Evolutionary conservation across 2,113 vertebrate species (phyloP).

Genomic region (Thamnophis sirtalis): DNA sequence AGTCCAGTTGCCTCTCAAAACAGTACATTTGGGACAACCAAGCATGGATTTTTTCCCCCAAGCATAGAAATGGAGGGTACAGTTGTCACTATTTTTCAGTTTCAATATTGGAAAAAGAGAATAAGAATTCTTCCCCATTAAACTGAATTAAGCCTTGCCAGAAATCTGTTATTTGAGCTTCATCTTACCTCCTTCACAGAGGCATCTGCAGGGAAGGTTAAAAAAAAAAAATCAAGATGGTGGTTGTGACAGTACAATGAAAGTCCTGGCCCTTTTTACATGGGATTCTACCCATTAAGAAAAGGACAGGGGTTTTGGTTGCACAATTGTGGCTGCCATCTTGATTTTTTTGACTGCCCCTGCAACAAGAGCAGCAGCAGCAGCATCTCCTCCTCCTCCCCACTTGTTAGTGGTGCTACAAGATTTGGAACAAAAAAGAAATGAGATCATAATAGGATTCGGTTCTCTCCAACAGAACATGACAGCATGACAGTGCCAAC

Average conservation of each 20-base stretch:
- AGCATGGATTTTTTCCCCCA: background rate
- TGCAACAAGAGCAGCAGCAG: background rate
- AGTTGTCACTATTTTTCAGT: conserved; percentile 31
- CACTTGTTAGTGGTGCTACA: conserved; percentile 20
- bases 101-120: conserved; percentile 22
- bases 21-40: too few species aligned
- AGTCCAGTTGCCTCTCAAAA: too few species aligned
- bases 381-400: background rate
- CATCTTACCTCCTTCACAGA: background rate
- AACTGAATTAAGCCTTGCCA: background rate
- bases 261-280: background rate
- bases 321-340: background rate
- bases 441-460: conserved; percentile 8
- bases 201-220: background rate
- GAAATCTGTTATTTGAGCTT: background rate
- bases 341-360: background rate
- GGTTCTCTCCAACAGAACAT: background rate
- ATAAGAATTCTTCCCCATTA: background rate
- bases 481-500: background rate
- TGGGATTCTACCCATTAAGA: background rate
- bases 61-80: background rate
- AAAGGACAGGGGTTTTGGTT: background rate
- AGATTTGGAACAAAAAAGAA: conserved; percentile 28
- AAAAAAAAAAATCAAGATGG: background rate
- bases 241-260: background rate